Percentiles rank a stretch among this genome's conserved stretches.
These are phyloP conservation scores for Gallinago stenura DNA, from an alignment of 2,797 vertebrate genomes.

Conservation along the genomic window DNA sequence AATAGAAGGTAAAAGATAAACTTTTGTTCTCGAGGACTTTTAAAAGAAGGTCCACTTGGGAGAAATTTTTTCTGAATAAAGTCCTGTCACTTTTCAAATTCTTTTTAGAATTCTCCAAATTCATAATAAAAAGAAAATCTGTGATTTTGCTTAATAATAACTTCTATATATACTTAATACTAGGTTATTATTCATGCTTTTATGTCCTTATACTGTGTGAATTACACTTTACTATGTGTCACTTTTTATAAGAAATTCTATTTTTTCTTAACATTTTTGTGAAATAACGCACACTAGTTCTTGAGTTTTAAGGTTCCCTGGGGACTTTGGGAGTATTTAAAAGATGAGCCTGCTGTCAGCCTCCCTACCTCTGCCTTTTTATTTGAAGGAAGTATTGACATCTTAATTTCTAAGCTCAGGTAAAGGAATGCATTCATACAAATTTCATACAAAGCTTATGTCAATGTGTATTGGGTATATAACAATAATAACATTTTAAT, in stretches of 20 bases:
- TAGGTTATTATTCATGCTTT: slow-evolving; percentile 39
- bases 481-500: background rate
- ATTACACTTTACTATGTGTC: background rate
- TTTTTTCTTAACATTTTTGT: slow-evolving; percentile 19
- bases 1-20: background rate
- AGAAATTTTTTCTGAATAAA: slow-evolving; percentile 12
- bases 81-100: slow-evolving; percentile 6
- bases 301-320: background rate
- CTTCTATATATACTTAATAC: slow-evolving; percentile 14
- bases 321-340: slow-evolving; percentile 5
- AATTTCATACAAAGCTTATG: background rate
- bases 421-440: background rate
- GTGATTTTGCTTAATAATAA: background rate
- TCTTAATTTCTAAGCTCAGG: background rate
- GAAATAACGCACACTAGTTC: background rate
- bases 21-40: background rate
- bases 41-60: background rate
- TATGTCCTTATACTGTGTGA: slow-evolving; percentile 14
- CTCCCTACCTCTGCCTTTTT: background rate
- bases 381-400: background rate
- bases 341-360: slow-evolving; percentile 20
- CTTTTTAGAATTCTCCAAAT: slow-evolving; percentile 13
- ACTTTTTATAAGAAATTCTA: slow-evolving; percentile 27
- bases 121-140: slow-evolving; percentile 4
- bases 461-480: background rate